Evolutionary conservation across 2,888 invertebrate species (phyloP).

Genomic region (Meiosimyza decipiens): DNA sequence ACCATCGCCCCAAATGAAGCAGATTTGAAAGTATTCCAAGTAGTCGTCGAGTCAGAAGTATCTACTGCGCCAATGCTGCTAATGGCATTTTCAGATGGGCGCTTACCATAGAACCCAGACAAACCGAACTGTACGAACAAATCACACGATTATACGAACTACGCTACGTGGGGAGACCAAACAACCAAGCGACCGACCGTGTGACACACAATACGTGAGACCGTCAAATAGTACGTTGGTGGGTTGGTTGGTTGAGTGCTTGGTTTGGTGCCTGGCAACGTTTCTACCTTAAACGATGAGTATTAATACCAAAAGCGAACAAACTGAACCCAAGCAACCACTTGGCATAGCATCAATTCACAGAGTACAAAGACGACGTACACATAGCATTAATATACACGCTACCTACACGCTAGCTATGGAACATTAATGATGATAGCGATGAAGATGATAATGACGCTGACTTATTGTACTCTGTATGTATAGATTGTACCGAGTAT

Average conservation of each 20-base stretch:
- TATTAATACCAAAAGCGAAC: conserved; percentile 30
- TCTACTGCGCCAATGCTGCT: conserved; percentile 8
- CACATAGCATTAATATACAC: conserved; percentile 12
- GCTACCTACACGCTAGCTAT: conserved; percentile 6
- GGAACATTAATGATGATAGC: conserved; percentile 7
- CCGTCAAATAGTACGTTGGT: conserved; percentile 1
- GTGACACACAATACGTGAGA: background rate
- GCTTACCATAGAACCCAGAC: conserved; percentile 39
- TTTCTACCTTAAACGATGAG: conserved; percentile 15
- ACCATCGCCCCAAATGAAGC: conserved; percentile 22
- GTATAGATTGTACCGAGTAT: conserved; percentile 26
- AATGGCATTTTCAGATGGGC: conserved; percentile 32
- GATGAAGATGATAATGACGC: conserved; percentile 8
- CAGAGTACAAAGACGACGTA: background rate
- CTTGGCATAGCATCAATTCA: conserved; percentile 37
- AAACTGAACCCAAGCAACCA: conserved; percentile 35
- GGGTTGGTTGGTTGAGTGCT: background rate
- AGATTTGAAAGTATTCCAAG: conserved; percentile 28
- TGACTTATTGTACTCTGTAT: background rate
- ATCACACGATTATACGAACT: conserved; percentile 2
- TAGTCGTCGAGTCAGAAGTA: conserved; percentile 4
- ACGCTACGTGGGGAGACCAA: background rate
- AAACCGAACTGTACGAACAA: conserved; percentile 23
- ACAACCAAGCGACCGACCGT: conserved; percentile 1
- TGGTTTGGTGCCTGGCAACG: conserved; percentile 13